Conservation (phyloP, 2,113 vertebrate genomes). For the Etia nguti region DNA sequence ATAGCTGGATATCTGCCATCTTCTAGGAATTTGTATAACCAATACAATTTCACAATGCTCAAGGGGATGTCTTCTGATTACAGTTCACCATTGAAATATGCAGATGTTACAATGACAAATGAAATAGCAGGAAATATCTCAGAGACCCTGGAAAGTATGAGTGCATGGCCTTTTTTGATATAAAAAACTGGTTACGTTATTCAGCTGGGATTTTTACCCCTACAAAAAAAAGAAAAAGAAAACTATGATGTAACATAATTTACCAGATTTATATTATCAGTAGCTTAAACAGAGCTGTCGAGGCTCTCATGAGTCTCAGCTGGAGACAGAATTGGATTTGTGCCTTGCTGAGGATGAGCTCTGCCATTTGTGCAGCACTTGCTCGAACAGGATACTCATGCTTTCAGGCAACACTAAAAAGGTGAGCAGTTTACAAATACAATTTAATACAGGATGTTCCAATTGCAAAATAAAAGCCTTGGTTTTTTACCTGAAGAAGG, state of each 20-base stretch:
- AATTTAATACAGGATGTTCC: not conserved
- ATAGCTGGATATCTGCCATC: not conserved
- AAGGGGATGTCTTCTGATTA: not conserved
- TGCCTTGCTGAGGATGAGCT: not conserved
- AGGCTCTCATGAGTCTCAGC: not conserved
- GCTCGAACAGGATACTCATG: not conserved
- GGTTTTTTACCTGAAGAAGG: not conserved
- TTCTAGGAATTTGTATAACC: not conserved
- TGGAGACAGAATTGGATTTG: not conserved
- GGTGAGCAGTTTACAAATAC: not conserved
- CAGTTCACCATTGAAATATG: not conserved
- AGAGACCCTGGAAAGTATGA: not conserved
- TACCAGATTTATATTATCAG: not conserved
- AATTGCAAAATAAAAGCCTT: not conserved
- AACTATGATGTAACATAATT: not conserved
- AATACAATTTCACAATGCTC: not conserved
- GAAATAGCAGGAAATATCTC: not conserved
- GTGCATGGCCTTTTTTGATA: not conserved
- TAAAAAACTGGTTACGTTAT: not conserved
- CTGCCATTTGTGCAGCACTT: not conserved
- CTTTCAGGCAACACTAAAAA: not conserved
- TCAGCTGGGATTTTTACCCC: not conserved
- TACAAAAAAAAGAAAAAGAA: not conserved
- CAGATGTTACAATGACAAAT: not conserved
- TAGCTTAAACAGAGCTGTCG: not conserved